A percentile compares a stretch with the other conserved stretches of the same genome.
These are phyloP conservation scores for Acrocephalus arundinaceus DNA, from an alignment of 2,113 vertebrate species.

Conservation along the genomic window DNA sequence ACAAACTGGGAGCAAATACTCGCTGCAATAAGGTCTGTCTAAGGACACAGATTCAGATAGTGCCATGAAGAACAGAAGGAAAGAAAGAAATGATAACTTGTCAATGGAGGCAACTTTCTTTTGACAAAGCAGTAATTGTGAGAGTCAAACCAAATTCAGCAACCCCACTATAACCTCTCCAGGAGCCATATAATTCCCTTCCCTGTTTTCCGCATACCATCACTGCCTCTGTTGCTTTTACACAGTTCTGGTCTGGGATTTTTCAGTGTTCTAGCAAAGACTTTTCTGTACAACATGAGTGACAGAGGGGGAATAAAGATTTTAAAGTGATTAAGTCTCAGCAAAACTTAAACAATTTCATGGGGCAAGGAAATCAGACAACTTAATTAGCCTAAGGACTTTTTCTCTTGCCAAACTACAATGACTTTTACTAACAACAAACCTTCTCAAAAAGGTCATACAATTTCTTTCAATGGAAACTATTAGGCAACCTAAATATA, in stretches of 20 bases:
- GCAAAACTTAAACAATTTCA: slow-evolving; percentile 17
- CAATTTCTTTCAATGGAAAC: slow-evolving; percentile 30
- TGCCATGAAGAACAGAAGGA: neutral
- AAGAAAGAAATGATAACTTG: neutral
- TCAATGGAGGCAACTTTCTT: neutral
- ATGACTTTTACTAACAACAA: slow-evolving; percentile 26
- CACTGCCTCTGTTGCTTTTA: neutral
- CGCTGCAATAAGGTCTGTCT: neutral
- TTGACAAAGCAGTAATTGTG: neutral
- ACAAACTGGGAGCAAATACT: neutral
- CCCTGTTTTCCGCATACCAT: neutral
- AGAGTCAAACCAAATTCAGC: neutral
- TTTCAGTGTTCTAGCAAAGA: neutral
- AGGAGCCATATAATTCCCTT: neutral
- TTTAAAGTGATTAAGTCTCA: slow-evolving; percentile 2
- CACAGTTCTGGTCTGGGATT: neutral
- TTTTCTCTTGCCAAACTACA: neutral
- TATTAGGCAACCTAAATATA: slow-evolving; percentile 38
- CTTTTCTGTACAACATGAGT: neutral
- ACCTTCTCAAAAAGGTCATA: slow-evolving; percentile 8
- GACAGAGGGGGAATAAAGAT: neutral
- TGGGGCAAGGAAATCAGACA: slow-evolving; percentile 9
- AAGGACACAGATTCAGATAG: neutral
- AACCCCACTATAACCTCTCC: neutral
- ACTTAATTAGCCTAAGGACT: slow-evolving; percentile 7